These are phyloP conservation scores for Trichechus manatus DNA, from an alignment of 2,113 vertebrate species.

Conservation along the genomic window DNA sequence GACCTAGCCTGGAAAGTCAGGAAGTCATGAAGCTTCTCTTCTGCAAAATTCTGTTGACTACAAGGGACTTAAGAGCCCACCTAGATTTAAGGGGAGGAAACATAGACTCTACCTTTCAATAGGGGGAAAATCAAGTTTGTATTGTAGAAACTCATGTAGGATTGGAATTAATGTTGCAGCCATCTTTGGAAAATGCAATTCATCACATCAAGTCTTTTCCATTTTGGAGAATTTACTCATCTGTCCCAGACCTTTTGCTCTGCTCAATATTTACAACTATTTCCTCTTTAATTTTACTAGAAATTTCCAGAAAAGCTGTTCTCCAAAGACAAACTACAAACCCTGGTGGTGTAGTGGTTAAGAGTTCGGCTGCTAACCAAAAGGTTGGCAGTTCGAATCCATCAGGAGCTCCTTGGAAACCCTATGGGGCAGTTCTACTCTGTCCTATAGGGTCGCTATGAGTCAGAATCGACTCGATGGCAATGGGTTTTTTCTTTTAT, in stretches of 20 bases:
- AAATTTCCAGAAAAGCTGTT: not conserved
- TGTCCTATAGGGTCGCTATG: too few relatives aligned
- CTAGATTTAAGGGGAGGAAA: not conserved
- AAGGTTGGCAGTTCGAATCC: too few relatives aligned
- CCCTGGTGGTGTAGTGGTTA: too few relatives aligned
- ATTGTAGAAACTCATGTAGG: not conserved
- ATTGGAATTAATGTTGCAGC: not conserved
- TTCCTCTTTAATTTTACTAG: not conserved
- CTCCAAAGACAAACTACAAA: not conserved
- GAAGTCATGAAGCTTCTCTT: not conserved
- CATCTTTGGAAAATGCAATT: not conserved
- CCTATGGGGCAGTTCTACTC: too few relatives aligned
- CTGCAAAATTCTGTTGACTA: not conserved
- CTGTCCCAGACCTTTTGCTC: not conserved
- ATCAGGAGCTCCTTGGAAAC: too few relatives aligned
- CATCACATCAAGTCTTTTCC: not conserved
- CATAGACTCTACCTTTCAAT: too few relatives aligned
- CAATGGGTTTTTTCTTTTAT: too few relatives aligned
- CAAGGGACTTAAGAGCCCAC: not conserved
- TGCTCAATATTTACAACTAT: not conserved
- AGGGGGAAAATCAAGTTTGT: not conserved
- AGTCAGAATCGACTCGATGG: too few relatives aligned
- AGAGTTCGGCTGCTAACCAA: too few relatives aligned
- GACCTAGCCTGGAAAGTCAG: not conserved
- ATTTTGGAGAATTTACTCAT: conserved; percentile 3